Evolutionary conservation across 2,888 invertebrate species (phyloP).

Genomic region (Diaperis boleti): DNA sequence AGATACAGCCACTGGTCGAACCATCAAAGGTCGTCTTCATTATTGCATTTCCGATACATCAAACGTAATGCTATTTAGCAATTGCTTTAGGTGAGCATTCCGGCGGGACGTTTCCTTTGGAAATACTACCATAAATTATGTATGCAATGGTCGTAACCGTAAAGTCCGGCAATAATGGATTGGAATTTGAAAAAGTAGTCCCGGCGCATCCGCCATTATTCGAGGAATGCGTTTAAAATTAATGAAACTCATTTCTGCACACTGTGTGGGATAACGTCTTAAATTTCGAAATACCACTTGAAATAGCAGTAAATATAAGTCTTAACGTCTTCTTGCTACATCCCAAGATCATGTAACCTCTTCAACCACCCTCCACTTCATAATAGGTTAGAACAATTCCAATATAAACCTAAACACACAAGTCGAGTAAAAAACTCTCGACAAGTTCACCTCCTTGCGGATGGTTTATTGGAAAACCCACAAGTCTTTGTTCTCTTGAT

Average conservation of each 20-base stretch:
- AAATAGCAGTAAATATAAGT: too few species aligned
- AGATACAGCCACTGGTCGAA: conserved; percentile 25
- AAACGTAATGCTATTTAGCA: conserved; percentile 38
- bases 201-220: neutral
- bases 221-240: too few species aligned
- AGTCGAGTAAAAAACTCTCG: neutral
- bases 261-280: too few species aligned
- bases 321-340: too few species aligned
- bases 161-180: neutral
- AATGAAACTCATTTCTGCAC: too few species aligned
- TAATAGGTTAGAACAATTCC: too few species aligned
- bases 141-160: neutral
- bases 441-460: neutral
- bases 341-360: too few species aligned
- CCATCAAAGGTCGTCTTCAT: conserved; percentile 44
- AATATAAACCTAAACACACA: too few species aligned
- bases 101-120: conserved; percentile 25
- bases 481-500: neutral
- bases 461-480: neutral
- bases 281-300: too few species aligned
- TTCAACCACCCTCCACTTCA: too few species aligned
- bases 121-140: conserved; percentile 30
- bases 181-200: neutral
- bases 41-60: conserved; percentile 42
- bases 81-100: conserved; percentile 30